These are phyloP conservation scores for Cossypha caffra DNA, from an alignment of 2,797 vertebrate species.

Conservation along the genomic window DNA sequence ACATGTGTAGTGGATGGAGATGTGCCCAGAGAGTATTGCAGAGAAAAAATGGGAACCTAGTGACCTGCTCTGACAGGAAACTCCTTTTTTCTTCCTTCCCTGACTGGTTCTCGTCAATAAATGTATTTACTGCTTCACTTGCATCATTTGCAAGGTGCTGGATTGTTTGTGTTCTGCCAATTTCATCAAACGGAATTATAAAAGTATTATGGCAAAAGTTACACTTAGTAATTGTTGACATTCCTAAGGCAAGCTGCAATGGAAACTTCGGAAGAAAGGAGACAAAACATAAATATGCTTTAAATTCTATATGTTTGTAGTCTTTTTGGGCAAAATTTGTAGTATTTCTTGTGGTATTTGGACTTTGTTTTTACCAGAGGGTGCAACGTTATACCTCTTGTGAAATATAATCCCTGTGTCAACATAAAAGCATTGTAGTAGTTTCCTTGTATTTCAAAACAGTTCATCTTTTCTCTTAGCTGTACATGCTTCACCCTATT, in stretches of 20 bases:
- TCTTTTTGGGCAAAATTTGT: not conserved
- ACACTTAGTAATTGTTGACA: not conserved
- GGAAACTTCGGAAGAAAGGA: not conserved
- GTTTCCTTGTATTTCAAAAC: not conserved
- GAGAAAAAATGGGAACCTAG: not conserved
- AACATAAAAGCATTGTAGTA: not conserved
- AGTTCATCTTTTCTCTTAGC: not conserved
- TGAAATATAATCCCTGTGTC: not conserved
- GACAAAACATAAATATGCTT: not conserved
- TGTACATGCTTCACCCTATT: not conserved
- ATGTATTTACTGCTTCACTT: not conserved
- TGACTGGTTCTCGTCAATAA: not conserved
- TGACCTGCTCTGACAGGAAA: not conserved
- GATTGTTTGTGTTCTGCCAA: not conserved
- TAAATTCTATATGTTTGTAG: not conserved
- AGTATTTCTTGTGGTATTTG: not conserved
- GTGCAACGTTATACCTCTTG: not conserved
- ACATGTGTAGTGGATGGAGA: not conserved
- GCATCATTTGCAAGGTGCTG: not conserved
- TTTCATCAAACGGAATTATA: not conserved
- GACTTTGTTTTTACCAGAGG: not conserved
- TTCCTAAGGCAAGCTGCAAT: not conserved
- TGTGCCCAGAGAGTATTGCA: not conserved
- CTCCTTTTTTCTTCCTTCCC: fast-evolving
- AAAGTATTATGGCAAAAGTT: not conserved